Percentiles rank a stretch among this genome's conserved stretches.
Evolutionary conservation across 2,888 invertebrate genomes (phyloP).

Genomic region (Microctonus brassicae): DNA sequence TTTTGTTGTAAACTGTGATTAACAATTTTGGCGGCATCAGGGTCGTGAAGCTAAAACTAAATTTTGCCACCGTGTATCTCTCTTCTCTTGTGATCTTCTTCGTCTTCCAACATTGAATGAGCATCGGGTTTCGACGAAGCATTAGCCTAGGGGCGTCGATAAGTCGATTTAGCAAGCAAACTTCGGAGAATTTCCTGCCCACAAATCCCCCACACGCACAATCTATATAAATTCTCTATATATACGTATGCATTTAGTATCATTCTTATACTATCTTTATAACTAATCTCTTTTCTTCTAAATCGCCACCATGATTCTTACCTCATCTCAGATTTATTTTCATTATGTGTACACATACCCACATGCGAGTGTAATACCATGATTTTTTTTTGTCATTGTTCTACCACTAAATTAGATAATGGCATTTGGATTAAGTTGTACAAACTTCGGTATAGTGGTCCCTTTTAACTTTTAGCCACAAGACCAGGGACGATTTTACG

Average conservation of each 20-base stretch:
- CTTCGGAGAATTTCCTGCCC: constrained; percentile 30
- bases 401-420: constrained; percentile 8
- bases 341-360: background rate
- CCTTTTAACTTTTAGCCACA: constrained; percentile 11
- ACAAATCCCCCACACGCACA: constrained; percentile 6
- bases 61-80: constrained; percentile 12
- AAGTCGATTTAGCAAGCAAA: constrained; percentile 31
- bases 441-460: background rate
- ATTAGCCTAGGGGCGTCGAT: constrained; percentile 30
- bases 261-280: background rate
- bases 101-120: constrained; percentile 7
- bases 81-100: background rate
- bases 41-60: constrained; percentile 21
- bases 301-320: background rate
- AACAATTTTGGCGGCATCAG: constrained; percentile 30
- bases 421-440: constrained; percentile 21
- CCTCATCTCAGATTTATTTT: background rate
- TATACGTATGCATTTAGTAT: background rate
- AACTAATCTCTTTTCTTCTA: too few relatives aligned
- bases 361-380: background rate
- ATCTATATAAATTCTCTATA: background rate
- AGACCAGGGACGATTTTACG: constrained; percentile 22
- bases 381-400: background rate
- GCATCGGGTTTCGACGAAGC: background rate
- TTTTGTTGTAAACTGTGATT: constrained; percentile 17